Conservation (phyloP, 2,888 invertebrate species). For the Cremastinae sp. region DNA sequence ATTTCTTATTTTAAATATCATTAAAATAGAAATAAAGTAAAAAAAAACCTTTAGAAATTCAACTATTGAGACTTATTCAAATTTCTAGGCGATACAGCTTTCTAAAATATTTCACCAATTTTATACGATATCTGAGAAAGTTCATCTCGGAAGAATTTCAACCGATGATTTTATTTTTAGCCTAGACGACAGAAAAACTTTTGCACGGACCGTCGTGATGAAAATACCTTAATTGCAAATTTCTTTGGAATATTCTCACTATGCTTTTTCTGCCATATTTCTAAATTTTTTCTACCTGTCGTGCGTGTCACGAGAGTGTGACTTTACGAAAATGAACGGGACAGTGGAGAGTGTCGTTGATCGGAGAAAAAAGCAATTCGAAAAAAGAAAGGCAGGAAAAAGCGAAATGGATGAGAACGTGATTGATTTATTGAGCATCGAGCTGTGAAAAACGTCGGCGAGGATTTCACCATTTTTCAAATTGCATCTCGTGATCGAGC, state of each 20-base stretch:
- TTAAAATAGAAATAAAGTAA: no score
- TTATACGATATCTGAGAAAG: no score
- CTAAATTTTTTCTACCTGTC: conserved; percentile 11
- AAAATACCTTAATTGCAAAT: not conserved
- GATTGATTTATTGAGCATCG: conserved; percentile 25
- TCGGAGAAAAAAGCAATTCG: conserved; percentile 27
- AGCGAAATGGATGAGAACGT: conserved; percentile 2
- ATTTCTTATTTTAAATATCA: no score
- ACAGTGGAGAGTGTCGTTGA: conserved; percentile 39
- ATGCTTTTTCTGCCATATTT: conserved; percentile 36
- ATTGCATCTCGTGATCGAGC: conserved; percentile 41
- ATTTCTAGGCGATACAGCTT: no score
- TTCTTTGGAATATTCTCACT: conserved; percentile 17
- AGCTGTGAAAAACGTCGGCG: not conserved
- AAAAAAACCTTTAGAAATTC: no score
- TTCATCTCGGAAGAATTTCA: no score
- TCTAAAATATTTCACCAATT: no score
- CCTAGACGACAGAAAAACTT: no score
- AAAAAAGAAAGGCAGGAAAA: not conserved
- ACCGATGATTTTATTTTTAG: no score
- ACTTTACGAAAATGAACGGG: conserved; percentile 16
- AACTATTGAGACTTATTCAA: no score
- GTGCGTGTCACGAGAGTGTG: conserved; percentile 12
- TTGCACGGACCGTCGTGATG: no score
- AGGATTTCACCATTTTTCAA: conserved; percentile 21